These are phyloP conservation scores for Rhabdomys dilectus DNA, from an alignment of 2,113 vertebrate species.

Conservation along the genomic window DNA sequence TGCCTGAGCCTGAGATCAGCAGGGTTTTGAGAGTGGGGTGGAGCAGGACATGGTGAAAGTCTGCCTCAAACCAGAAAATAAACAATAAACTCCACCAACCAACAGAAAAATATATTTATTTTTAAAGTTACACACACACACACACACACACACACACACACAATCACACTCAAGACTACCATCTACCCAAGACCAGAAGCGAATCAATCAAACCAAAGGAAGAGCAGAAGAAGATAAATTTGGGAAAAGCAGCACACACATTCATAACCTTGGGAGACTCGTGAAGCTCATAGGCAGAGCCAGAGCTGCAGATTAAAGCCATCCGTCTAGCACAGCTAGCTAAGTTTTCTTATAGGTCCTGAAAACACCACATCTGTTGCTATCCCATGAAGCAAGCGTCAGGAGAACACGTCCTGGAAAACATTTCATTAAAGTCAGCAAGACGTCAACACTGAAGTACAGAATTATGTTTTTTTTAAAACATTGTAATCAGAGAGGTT, in stretches of 20 bases:
- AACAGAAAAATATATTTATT: not conserved
- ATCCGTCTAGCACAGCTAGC: not conserved
- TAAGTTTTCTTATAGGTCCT: not conserved
- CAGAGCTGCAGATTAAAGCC: not conserved
- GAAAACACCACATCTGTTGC: conserved; percentile 1
- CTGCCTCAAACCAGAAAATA: not conserved
- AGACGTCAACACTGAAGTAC: not conserved
- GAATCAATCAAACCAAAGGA: not conserved
- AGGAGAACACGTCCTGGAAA: conserved; percentile 24
- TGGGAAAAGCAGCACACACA: not conserved
- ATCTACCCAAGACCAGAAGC: not conserved
- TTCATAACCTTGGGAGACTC: not conserved
- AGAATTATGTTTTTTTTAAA: not conserved
- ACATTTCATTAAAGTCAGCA: conserved; percentile 6
- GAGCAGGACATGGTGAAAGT: not conserved
- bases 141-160: not conserved
- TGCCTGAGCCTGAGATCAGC: not conserved
- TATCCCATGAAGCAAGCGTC: not conserved
- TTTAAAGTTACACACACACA: too few relatives aligned
- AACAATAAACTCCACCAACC: not conserved
- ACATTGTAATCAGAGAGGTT: not conserved
- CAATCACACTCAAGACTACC: not conserved
- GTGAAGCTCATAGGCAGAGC: not conserved
- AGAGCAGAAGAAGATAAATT: not conserved
- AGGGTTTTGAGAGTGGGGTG: not conserved